A percentile compares a stretch with the other conserved stretches of the same genome.
Evolutionary conservation across 2,797 vertebrate genomes (phyloP).

Genomic region (Hozukius guyotensis): DNA sequence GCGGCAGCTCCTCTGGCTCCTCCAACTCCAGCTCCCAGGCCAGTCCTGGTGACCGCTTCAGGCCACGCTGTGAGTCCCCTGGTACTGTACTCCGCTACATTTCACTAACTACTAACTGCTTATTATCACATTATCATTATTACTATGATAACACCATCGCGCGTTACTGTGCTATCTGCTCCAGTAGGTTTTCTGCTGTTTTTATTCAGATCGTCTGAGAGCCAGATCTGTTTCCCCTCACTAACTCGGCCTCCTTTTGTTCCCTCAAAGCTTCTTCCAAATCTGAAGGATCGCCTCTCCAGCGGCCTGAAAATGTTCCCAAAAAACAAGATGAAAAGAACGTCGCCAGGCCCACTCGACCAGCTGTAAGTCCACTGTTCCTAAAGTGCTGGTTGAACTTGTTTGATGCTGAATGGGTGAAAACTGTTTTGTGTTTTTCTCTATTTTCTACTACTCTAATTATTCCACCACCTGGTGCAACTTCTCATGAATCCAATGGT

Average conservation of each 20-base stretch:
- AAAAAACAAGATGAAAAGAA: conserved; percentile 90
- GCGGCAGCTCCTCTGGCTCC: conserved; percentile 95
- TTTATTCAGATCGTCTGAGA: neutral
- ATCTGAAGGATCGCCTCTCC: conserved; percentile 87
- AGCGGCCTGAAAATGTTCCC: conserved; percentile 84
- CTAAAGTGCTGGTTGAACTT: neutral
- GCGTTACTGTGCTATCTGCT: neutral
- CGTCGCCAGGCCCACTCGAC: conserved; percentile 84
- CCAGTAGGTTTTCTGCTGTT: neutral
- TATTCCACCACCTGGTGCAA: conserved; percentile 47
- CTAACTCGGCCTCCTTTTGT: conserved; percentile 36
- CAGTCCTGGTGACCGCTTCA: conserved; percentile 89
- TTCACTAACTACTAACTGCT: neutral
- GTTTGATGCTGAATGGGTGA: conserved; percentile 28
- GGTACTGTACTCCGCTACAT: conserved; percentile 52
- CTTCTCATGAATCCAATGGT: conserved; percentile 65
- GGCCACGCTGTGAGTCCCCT: conserved; percentile 86
- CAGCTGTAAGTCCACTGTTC: conserved; percentile 84
- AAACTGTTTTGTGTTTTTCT: conserved; percentile 32
- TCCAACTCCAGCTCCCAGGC: conserved; percentile 95
- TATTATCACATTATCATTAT: neutral
- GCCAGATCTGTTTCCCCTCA: neutral
- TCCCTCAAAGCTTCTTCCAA: conserved; percentile 85
- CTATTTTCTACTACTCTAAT: conserved; percentile 42
- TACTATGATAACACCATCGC: neutral